Percentiles rank a stretch among this genome's conserved stretches.
phyloP scores from a whole-genome alignment of 2,113 vertebrate genomes.

The Hydrolagus affinis region DNA sequence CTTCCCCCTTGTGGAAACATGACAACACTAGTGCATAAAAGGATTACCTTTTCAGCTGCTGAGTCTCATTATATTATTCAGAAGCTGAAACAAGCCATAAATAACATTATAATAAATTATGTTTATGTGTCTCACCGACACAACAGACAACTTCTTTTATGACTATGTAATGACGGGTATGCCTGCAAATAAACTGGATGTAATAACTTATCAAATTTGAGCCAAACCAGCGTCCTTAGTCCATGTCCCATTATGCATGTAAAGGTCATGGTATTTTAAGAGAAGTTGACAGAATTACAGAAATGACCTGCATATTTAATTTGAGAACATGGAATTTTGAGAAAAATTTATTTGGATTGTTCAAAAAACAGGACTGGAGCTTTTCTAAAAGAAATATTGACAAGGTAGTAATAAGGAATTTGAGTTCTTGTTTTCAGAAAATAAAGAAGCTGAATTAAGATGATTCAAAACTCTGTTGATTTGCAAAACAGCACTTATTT shows the following conservation, averaged over 20 bases:
- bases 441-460: too few relatives aligned
- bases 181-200: not conserved
- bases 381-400: not conserved
- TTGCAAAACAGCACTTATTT: too few relatives aligned
- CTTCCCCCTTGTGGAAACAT: not conserved
- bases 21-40: not conserved
- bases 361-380: not conserved
- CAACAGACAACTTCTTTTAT: too few relatives aligned
- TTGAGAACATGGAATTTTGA: too few relatives aligned
- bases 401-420: not conserved
- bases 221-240: not conserved
- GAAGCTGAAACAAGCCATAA: not conserved
- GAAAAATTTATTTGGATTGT: not conserved
- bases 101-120: slow-evolving; percentile 14
- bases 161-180: not conserved
- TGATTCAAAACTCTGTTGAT: too few relatives aligned
- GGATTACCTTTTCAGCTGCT: not conserved
- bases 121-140: not conserved
- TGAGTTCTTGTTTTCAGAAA: not conserved
- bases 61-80: not conserved
- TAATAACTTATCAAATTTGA: not conserved
- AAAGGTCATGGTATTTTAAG: not conserved
- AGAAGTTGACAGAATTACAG: not conserved
- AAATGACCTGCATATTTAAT: too few relatives aligned
- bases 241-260: not conserved